Evolutionary conservation across 2,113 vertebrate species (phyloP).

Genomic region (Laticauda colubrina): DNA sequence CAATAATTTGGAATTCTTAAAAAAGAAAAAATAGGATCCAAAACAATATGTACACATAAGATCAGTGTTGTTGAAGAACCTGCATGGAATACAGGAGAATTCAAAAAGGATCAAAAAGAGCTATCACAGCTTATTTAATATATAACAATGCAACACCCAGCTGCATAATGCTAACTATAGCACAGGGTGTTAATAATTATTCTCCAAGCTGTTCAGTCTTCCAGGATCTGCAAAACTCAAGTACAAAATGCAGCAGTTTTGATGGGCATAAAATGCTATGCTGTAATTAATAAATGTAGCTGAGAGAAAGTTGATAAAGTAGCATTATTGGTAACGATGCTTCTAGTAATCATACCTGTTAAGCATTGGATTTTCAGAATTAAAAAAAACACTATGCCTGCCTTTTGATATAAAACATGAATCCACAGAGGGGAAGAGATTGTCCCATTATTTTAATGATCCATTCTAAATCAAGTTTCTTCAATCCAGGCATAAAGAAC

Average conservation of each 20-base stretch:
- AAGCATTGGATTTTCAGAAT: neutral
- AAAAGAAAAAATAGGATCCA: neutral
- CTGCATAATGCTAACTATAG: conserved; percentile 1
- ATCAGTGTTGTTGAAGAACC: neutral
- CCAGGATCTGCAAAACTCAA: conserved; percentile 28
- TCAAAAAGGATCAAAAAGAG: neutral
- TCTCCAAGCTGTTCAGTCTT: conserved; percentile 29
- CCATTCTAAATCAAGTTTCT: neutral
- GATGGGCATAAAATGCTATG: neutral
- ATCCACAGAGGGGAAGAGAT: neutral
- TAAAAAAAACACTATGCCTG: neutral
- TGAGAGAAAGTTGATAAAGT: conserved; percentile 1
- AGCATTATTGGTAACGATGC: neutral
- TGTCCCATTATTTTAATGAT: neutral
- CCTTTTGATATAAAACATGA: neutral
- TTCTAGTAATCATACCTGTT: neutral
- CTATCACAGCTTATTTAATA: neutral
- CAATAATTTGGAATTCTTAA: neutral
- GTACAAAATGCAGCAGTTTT: conserved; percentile 38
- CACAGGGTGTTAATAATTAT: conserved; percentile 15
- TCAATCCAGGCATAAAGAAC: neutral
- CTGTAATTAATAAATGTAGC: neutral
- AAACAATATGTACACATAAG: neutral
- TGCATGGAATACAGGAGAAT: neutral
- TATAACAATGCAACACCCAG: conserved; percentile 12